Percentiles rank a stretch among this genome's conserved stretches.
phyloP scores from a whole-genome alignment of 2,797 vertebrate species.

The Diceros bicornis region DNA sequence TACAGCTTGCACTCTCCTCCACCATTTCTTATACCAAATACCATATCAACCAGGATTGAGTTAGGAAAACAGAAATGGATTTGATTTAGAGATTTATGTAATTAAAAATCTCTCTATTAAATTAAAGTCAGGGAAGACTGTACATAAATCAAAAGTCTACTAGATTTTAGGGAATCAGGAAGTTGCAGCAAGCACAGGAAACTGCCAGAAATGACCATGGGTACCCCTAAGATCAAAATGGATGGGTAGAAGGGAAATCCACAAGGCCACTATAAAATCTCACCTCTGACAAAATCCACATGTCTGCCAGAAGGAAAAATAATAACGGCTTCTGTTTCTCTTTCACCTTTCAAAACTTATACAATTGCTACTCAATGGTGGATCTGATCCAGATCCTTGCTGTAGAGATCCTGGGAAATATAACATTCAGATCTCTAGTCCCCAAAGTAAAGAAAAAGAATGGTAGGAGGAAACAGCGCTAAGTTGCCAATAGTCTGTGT shows the following conservation, averaged over 20 bases:
- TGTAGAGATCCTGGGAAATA: background rate
- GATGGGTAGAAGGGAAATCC: background rate
- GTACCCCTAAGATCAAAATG: background rate
- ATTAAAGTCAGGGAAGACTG: background rate
- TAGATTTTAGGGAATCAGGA: background rate
- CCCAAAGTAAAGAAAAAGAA: background rate
- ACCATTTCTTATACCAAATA: background rate
- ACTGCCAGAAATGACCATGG: background rate
- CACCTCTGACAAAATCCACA: background rate
- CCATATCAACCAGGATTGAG: background rate
- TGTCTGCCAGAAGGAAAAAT: constrained; percentile 14
- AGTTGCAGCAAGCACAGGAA: background rate
- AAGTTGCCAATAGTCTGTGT: background rate
- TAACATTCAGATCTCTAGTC: background rate
- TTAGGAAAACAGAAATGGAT: background rate
- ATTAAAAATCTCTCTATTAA: background rate
- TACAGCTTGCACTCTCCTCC: background rate
- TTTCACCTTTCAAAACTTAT: background rate
- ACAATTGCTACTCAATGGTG: background rate
- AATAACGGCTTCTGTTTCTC: constrained; percentile 57
- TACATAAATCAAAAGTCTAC: background rate
- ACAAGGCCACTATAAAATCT: background rate
- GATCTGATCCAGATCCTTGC: background rate
- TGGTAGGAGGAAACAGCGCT: background rate
- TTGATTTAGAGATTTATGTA: background rate